phyloP scores from a whole-genome alignment of 2,113 vertebrate species.

The Orthonyx spaldingii region DNA sequence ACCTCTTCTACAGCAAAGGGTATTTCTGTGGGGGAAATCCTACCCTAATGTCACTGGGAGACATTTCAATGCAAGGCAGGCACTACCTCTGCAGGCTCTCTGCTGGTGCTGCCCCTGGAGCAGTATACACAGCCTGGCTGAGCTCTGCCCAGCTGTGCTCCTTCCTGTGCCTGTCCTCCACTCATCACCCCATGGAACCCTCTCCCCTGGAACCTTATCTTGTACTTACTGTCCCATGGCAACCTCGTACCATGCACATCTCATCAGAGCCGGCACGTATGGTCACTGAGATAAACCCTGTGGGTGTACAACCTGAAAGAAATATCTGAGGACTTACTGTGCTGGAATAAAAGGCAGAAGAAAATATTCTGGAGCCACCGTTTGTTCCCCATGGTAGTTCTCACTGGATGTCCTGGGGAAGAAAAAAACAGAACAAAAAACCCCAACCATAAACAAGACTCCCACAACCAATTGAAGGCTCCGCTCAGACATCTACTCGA shows the following conservation, averaged over 20 bases:
- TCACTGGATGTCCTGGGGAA: neutral
- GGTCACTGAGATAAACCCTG: neutral
- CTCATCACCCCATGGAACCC: neutral
- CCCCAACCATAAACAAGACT: neutral
- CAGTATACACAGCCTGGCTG: accelerated
- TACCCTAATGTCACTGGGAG: neutral
- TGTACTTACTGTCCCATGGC: neutral
- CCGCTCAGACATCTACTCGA: neutral
- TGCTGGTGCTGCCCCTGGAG: neutral
- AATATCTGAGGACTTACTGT: conserved; percentile 52
- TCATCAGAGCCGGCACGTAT: neutral
- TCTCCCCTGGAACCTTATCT: neutral
- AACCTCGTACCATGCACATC: neutral
- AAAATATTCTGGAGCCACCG: neutral
- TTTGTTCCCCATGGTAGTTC: conserved; percentile 55
- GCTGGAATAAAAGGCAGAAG: conserved; percentile 55
- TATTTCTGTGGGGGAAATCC: neutral
- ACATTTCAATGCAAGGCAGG: neutral
- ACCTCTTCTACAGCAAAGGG: neutral
- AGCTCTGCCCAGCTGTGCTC: neutral
- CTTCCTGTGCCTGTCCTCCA: neutral
- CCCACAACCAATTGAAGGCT: neutral
- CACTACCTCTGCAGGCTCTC: neutral
- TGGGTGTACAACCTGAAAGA: neutral
- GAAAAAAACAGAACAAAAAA: neutral